Evolutionary conservation across 2,888 invertebrate species (phyloP).

Genomic region (Tillus elongatus): DNA sequence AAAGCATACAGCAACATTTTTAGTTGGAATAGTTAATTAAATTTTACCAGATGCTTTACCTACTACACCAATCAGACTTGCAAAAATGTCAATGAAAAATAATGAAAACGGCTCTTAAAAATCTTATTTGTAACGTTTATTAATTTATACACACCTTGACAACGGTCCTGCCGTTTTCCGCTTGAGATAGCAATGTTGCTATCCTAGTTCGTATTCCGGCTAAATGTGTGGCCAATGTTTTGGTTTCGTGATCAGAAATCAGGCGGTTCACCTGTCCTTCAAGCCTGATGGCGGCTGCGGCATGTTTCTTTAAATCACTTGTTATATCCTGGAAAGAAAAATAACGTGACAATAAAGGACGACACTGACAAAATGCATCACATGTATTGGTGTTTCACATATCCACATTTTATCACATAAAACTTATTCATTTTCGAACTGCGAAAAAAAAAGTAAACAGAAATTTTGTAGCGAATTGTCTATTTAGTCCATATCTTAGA

Average conservation of each 20-base stretch:
- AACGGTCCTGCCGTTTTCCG: slow-evolving; percentile 52
- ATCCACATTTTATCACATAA: not conserved
- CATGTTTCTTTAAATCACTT: slow-evolving; percentile 58
- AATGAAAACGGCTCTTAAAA: too few relatives aligned
- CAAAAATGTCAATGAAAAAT: too few relatives aligned
- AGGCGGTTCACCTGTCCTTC: slow-evolving; percentile 54
- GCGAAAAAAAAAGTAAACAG: slow-evolving; percentile 2
- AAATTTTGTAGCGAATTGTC: too few relatives aligned
- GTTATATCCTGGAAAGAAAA: slow-evolving; percentile 55
- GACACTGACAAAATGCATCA: not conserved
- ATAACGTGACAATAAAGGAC: too few relatives aligned
- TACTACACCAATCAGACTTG: too few relatives aligned
- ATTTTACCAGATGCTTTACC: too few relatives aligned
- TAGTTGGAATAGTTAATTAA: too few relatives aligned
- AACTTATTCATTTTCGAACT: slow-evolving; percentile 3
- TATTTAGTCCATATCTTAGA: too few relatives aligned
- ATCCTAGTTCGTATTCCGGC: slow-evolving; percentile 56
- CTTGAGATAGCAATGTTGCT: slow-evolving; percentile 55
- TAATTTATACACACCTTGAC: slow-evolving; percentile 32
- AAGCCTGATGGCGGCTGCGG: slow-evolving; percentile 55
- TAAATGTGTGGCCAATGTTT: slow-evolving; percentile 48
- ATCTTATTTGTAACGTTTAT: too few relatives aligned
- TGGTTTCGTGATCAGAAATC: slow-evolving; percentile 57
- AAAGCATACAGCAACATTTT: too few relatives aligned
- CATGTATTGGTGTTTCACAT: not conserved